Conservation (phyloP, 1,140 invertebrate species). For the Brachionus calyciflorus region DNA sequence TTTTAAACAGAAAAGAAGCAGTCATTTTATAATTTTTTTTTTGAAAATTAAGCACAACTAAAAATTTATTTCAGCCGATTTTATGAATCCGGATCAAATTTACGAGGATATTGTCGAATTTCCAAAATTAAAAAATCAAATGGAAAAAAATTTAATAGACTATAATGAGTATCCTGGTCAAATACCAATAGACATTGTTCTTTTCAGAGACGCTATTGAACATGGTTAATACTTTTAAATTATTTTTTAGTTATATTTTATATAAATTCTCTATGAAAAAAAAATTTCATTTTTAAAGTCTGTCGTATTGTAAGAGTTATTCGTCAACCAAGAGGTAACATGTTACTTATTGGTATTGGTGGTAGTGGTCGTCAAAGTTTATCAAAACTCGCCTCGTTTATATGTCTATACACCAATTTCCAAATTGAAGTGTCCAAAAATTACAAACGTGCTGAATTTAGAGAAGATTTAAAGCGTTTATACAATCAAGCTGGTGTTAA, state of each 20-base stretch:
- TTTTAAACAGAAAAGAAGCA: no score
- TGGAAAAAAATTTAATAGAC: constrained; percentile 71
- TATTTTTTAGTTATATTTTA: neutral
- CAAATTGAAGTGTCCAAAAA: constrained; percentile 74
- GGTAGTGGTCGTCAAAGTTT: constrained; percentile 60
- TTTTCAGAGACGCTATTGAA: constrained; percentile 78
- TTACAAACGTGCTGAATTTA: constrained; percentile 73
- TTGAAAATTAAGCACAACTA: no score
- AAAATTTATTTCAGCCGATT: constrained; percentile 64
- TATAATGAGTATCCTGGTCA: constrained; percentile 74
- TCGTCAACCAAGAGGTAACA: constrained; percentile 75
- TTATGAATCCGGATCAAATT: constrained; percentile 70
- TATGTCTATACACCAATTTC: constrained; percentile 73
- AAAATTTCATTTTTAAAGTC: constrained; percentile 58
- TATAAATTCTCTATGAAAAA: neutral
- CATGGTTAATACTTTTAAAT: constrained; percentile 61
- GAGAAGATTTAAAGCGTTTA: constrained; percentile 73
- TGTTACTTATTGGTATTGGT: constrained; percentile 77
- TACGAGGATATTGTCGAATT: constrained; percentile 75
- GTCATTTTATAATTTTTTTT: no score
- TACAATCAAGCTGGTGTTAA: constrained; percentile 72
- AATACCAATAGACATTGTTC: constrained; percentile 73
- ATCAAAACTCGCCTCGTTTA: constrained; percentile 59
- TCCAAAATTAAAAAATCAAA: constrained; percentile 65
- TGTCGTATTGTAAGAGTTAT: constrained; percentile 75